These are phyloP conservation scores for Neogale vison DNA, from an alignment of 2,113 vertebrate species.

Conservation along the genomic window DNA sequence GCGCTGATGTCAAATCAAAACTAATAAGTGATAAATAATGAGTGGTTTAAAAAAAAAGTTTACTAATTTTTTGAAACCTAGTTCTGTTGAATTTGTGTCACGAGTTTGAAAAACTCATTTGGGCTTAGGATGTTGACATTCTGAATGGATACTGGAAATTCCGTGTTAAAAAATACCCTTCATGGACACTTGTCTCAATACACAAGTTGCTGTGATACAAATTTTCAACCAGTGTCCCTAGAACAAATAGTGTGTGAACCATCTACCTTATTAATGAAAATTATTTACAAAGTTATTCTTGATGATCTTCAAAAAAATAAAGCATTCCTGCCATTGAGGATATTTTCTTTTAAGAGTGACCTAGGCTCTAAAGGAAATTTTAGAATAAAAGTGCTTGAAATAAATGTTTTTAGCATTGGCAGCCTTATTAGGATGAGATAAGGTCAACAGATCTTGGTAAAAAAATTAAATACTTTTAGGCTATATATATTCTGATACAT, in stretches of 20 bases:
- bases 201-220: neutral
- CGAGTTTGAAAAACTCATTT: neutral
- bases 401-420: conserved; percentile 29
- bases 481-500: neutral
- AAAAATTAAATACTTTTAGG: conserved; percentile 45
- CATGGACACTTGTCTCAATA: neutral
- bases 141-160: neutral
- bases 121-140: conserved; percentile 26
- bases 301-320: neutral
- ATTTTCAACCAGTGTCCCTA: neutral
- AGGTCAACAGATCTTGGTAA: neutral
- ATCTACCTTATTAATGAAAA: neutral
- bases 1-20: neutral
- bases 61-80: neutral
- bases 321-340: neutral
- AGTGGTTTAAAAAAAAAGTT: neutral
- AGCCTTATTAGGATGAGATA: neutral
- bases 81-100: conserved; percentile 24
- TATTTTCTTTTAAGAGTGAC: conserved; percentile 25
- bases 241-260: neutral
- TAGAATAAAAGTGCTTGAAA: neutral
- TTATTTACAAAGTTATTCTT: conserved; percentile 28
- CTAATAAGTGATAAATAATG: neutral
- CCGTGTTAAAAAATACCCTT: neutral
- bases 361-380: neutral